A percentile compares a stretch with the other conserved stretches of the same genome.
These are phyloP conservation scores for Drosophila subobscura DNA, from an alignment of 1,140 invertebrate genomes.

Conservation along the genomic window DNA sequence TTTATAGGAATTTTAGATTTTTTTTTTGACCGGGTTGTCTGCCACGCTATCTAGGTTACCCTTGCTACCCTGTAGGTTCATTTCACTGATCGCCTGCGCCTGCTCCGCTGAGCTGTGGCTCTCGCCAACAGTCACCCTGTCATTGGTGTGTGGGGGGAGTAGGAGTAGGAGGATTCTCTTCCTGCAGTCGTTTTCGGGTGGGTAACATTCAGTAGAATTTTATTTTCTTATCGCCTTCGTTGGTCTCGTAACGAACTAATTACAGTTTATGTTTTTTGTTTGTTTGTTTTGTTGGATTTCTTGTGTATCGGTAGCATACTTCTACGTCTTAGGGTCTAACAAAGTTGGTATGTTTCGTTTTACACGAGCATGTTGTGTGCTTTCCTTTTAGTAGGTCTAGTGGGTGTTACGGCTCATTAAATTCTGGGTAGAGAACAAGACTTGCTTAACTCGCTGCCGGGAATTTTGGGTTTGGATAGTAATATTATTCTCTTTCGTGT, in stretches of 20 bases:
- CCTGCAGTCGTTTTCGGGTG: slow-evolving; percentile 62
- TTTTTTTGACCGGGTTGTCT: slow-evolving; percentile 19
- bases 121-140: too few species aligned
- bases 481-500: slow-evolving; percentile 6
- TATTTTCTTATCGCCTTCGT: slow-evolving; percentile 54
- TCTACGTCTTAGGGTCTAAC: slow-evolving; percentile 71
- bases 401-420: neutral
- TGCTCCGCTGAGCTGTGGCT: slow-evolving; percentile 17
- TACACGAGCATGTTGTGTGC: slow-evolving; percentile 11
- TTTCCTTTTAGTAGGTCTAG: slow-evolving; percentile 6
- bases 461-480: slow-evolving; percentile 4
- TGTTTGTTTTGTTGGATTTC: slow-evolving; percentile 21
- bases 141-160: neutral
- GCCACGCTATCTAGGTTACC: slow-evolving; percentile 25
- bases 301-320: slow-evolving; percentile 50
- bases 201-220: slow-evolving; percentile 65
- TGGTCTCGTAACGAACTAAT: slow-evolving; percentile 55
- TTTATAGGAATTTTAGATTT: slow-evolving; percentile 12
- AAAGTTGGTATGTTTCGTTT: slow-evolving; percentile 54
- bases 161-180: slow-evolving; percentile 2
- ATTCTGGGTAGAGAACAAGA: slow-evolving; percentile 7
- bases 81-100: slow-evolving; percentile 9
- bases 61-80: slow-evolving; percentile 23
- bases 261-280: slow-evolving; percentile 51
- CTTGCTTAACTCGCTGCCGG: slow-evolving; percentile 12